These are phyloP conservation scores for Apogon hyalosoma DNA, from an alignment of 2,797 vertebrate genomes.

Conservation along the genomic window DNA sequence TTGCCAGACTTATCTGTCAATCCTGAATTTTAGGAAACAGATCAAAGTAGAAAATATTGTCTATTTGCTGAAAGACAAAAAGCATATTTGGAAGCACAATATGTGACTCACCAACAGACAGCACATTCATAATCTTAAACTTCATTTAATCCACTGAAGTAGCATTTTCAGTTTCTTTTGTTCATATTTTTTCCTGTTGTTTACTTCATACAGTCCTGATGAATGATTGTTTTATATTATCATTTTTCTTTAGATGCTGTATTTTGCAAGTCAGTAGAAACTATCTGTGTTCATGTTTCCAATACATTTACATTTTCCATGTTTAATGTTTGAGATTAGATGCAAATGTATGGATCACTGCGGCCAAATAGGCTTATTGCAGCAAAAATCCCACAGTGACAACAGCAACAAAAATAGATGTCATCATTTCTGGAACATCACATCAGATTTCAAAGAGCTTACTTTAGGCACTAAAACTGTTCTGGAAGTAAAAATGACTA, in stretches of 20 bases:
- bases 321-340: neutral
- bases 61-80: neutral
- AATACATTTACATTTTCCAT: too few relatives aligned
- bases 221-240: neutral
- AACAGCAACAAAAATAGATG: neutral
- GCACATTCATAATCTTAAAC: slow-evolving; percentile 1
- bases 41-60: neutral
- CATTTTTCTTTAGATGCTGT: too few relatives aligned
- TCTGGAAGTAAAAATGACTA: neutral
- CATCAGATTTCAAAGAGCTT: neutral
- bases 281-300: neutral
- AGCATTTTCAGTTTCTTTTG: neutral
- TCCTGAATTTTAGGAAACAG: neutral
- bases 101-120: neutral
- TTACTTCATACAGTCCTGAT: neutral
- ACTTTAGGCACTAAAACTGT: neutral
- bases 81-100: neutral
- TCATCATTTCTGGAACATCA: too few relatives aligned
- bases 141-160: neutral
- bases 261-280: too few relatives aligned
- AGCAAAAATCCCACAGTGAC: neutral
- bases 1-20: neutral
- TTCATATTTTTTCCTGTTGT: neutral
- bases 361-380: neutral
- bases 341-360: neutral